Conservation (phyloP, 1,140 invertebrate species). For the Melanaphis sacchari region DNA sequence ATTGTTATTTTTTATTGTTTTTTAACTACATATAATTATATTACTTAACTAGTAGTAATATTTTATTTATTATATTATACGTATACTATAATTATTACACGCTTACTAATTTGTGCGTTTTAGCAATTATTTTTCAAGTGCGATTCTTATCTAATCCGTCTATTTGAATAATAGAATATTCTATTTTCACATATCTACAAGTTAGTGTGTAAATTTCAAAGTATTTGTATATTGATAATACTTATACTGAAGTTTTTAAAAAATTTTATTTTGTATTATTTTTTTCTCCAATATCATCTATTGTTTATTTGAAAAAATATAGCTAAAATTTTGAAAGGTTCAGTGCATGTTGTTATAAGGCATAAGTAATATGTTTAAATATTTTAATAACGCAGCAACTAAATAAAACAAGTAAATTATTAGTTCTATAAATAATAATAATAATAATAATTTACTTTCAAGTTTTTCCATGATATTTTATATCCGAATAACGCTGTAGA, state of each 20-base stretch:
- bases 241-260: not conserved
- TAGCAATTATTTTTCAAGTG: not conserved
- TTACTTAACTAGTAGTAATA: not conserved
- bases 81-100: not conserved
- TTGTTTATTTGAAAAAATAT: not conserved
- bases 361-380: not conserved
- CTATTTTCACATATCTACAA: not conserved
- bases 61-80: not conserved
- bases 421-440: not conserved
- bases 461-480: not conserved
- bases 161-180: not conserved
- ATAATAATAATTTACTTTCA: not conserved
- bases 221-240: not conserved
- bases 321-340: too few species aligned
- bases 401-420: not conserved
- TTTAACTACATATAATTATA: not conserved
- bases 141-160: not conserved
- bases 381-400: not conserved
- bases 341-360: not conserved
- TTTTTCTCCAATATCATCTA: not conserved
- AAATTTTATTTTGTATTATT: not conserved
- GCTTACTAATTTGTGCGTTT: not conserved
- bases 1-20: not conserved
- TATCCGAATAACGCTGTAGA: constrained; percentile 18
- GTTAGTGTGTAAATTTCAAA: not conserved